These are phyloP conservation scores for Cephus spinipes DNA, from an alignment of 2,888 invertebrate genomes.

Conservation along the genomic window DNA sequence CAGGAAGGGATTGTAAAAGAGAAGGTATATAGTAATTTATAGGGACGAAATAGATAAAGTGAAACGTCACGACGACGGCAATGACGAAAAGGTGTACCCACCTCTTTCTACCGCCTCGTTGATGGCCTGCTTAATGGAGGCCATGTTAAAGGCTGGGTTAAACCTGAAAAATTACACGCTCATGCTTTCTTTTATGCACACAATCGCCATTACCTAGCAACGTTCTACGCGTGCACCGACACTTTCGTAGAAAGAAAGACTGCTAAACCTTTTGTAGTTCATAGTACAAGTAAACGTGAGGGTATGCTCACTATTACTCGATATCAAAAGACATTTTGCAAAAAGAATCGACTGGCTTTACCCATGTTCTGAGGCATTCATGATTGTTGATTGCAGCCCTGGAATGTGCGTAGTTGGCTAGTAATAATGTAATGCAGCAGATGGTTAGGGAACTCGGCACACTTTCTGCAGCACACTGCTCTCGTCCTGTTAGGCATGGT, in stretches of 20 bases:
- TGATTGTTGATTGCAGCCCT: constrained; percentile 62
- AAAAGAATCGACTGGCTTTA: constrained; percentile 63
- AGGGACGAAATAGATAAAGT: background rate
- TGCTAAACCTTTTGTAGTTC: background rate
- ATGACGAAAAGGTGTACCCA: constrained; percentile 64
- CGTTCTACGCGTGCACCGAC: constrained; percentile 43
- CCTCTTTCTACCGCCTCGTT: constrained; percentile 95
- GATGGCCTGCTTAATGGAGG: constrained; percentile 93
- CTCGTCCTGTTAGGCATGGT: constrained; percentile 45
- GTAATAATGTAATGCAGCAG: constrained; percentile 28
- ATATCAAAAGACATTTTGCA: background rate
- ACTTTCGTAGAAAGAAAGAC: constrained; percentile 25
- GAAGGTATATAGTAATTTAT: background rate
- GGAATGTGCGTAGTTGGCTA: constrained; percentile 43
- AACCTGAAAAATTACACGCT: constrained; percentile 75
- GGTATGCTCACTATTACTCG: background rate
- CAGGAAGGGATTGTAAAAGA: background rate
- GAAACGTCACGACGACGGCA: background rate
- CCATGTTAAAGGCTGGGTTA: constrained; percentile 93
- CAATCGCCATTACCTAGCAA: constrained; percentile 24
- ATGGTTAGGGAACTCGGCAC: constrained; percentile 38
- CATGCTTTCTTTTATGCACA: constrained; percentile 53
- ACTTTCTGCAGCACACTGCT: constrained; percentile 36
- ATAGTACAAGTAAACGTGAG: background rate
- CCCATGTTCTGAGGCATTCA: constrained; percentile 87